These are phyloP conservation scores for Pseudorasbora parva DNA, from an alignment of 2,113 vertebrate species.

Conservation along the genomic window DNA sequence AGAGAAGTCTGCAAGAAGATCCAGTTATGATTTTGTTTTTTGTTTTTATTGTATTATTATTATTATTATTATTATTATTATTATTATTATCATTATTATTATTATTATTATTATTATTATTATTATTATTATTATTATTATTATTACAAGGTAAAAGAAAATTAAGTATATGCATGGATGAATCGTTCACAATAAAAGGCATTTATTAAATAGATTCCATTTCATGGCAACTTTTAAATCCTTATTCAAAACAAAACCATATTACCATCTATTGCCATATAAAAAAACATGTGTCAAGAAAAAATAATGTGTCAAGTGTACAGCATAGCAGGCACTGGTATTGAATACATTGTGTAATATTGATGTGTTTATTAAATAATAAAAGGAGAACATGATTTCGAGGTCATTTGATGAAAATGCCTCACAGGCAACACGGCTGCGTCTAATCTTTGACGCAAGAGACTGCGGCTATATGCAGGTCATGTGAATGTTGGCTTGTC, in stretches of 20 bases:
- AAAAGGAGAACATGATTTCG: neutral
- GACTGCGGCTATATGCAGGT: neutral
- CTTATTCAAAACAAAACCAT: neutral
- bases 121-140: too few relatives aligned
- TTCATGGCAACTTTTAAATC: neutral
- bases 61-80: too few relatives aligned
- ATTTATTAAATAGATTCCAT: neutral
- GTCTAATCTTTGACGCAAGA: neutral
- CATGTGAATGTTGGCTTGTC: constrained; percentile 15
- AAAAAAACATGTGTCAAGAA: too few relatives aligned
- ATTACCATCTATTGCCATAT: neutral
- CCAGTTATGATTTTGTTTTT: neutral
- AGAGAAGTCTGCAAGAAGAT: neutral
- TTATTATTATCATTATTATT: too few relatives aligned
- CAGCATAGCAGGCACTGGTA: neutral
- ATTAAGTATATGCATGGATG: neutral
- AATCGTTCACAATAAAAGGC: neutral
- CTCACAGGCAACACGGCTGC: neutral
- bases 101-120: too few relatives aligned
- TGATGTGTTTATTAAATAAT: neutral
- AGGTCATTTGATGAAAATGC: neutral
- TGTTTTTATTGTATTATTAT: too few relatives aligned
- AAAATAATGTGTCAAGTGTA: neutral
- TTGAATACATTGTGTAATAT: neutral
- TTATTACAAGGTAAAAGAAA: too few relatives aligned